phyloP scores from a whole-genome alignment of 1,140 invertebrate genomes.

The Stegodyphus dumicola region DNA sequence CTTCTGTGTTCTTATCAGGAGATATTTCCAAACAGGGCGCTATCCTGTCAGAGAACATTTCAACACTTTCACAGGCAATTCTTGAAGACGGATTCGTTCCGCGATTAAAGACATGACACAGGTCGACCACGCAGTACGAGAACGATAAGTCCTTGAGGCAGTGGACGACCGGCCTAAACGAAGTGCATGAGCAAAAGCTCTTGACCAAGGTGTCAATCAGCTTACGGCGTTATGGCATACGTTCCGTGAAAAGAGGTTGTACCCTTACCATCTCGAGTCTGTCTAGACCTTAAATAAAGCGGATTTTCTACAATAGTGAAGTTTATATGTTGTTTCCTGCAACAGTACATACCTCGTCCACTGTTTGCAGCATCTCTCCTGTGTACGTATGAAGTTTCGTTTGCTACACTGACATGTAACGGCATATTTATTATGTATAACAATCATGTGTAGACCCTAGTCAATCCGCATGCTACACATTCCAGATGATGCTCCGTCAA shows the following conservation, averaged over 20 bases:
- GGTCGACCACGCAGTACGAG: not conserved
- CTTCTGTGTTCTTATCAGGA: too few species aligned
- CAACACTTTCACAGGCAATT: not conserved
- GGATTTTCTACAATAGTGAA: not conserved
- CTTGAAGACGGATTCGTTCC: not conserved
- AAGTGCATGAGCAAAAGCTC: not conserved
- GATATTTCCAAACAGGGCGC: not conserved
- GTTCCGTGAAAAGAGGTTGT: not conserved
- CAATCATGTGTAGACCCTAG: not conserved
- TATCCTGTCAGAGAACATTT: not conserved
- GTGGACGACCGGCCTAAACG: not conserved
- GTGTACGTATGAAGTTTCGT: not conserved
- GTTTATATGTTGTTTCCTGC: not conserved
- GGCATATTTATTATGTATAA: not conserved
- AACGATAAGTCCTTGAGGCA: not conserved
- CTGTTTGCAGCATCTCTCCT: not conserved
- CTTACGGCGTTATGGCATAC: not conserved
- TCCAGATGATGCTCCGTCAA: not conserved
- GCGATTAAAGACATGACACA: not conserved
- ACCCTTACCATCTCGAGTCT: not conserved
- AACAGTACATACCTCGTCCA: not conserved
- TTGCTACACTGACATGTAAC: not conserved
- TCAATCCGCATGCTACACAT: not conserved
- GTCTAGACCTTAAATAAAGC: not conserved
- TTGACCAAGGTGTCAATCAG: not conserved